Evolutionary conservation across 2,113 vertebrate genomes (phyloP), one percentile per base, ranked within the genome.

Genomic region (Leptobrachium leishanense): DNA sequence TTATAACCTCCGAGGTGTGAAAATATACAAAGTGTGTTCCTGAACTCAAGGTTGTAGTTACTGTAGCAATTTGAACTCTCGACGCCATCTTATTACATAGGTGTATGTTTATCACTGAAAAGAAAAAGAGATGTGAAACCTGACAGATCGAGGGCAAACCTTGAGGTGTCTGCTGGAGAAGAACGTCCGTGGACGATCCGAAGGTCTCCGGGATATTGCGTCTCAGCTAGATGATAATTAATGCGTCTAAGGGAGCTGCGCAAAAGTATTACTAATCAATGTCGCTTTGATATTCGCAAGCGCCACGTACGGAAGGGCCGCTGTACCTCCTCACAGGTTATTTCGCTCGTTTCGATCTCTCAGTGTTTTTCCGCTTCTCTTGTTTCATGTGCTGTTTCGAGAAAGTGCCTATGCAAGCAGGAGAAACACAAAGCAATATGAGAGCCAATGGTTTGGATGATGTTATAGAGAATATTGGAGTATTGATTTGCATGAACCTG

Each of bases 81-180:
- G 53, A 50, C 69, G 2, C 40, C n/a, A 7, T 65, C 12, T 31
- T 67, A 73, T 79, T 79, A 53, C 12, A 67, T 67, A 72, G 63
- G 69, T 72, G 62, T 79, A 66, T 15, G 44, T 66, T 72, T 72
- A 66, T 79, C 55, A 77, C 71, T 62, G n/a, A n/a, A n/a, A n/a
- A n/a, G n/a, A n/a, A 64, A 71, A 50, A 43, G 59, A 79, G 44
- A 79, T 43, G 62, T 72, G n/a, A 66, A 31, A 43, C 31, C 44
- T 72, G 77, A 55, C 68, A 66, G 77, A 72, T 39, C 44, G 42
- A 54, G 40, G 12, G 10, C 40, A 44, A 57, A 67, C 77, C 70
- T 73, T 79, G 70, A 79, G 77, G 54, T 73, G 70, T 79, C 77
- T 79, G 54, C 77, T 10, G 12, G 42, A 72, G 70, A 79, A 57